These are phyloP conservation scores for Antechinus stuartii DNA, from an alignment of 2,113 vertebrate genomes.

Conservation along the genomic window DNA sequence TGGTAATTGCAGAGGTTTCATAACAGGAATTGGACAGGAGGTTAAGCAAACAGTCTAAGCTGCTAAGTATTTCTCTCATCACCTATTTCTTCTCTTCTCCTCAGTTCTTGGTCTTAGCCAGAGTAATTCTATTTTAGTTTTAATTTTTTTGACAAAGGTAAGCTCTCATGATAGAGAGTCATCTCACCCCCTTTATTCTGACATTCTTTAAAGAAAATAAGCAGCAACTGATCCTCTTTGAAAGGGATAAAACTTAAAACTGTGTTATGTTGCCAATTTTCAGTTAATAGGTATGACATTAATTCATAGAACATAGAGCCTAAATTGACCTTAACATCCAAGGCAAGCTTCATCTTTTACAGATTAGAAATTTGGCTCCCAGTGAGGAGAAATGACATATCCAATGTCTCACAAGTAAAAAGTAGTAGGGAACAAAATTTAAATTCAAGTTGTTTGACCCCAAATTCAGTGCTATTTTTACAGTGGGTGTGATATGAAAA, in stretches of 20 bases:
- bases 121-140: conserved; percentile 15
- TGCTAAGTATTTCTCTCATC: conserved; percentile 52
- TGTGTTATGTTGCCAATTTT: not conserved
- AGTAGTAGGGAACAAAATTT: not conserved
- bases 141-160: not conserved
- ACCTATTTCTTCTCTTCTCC: conserved; percentile 10
- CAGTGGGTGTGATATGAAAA: not conserved
- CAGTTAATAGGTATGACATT: not conserved
- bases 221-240: conserved; percentile 55
- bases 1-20: conserved; percentile 60
- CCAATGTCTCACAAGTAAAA: not conserved
- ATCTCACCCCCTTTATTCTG: conserved; percentile 13
- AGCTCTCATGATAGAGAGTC: not conserved
- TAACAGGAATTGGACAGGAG: conserved; percentile 38
- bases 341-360: not conserved
- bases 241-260: not conserved
- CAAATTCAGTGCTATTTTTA: not conserved
- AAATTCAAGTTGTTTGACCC: not conserved
- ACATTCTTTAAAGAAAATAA: conserved; percentile 54
- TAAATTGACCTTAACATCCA: not conserved
- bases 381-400: not conserved
- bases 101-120: conserved; percentile 34
- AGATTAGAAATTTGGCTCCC: not conserved
- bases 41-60: conserved; percentile 49
- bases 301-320: not conserved